Conservation (phyloP, 92 coral and sea anemone species). For the Scolanthus callimorphus region DNA sequence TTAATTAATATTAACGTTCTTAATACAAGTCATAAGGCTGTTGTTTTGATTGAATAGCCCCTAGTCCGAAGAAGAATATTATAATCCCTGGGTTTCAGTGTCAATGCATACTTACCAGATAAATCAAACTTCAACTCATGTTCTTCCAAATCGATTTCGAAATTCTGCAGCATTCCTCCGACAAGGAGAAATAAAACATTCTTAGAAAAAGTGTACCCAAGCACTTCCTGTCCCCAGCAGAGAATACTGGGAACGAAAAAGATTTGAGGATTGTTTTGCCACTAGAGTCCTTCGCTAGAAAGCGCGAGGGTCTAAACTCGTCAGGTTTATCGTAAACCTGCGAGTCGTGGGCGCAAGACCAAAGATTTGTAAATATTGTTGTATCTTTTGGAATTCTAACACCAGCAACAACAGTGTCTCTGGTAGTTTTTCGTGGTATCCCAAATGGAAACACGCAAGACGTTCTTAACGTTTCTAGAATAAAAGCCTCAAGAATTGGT, state of each 20-base stretch:
- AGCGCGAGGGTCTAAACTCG: slow-evolving; percentile 52
- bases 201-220: slow-evolving; percentile 42
- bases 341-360: slow-evolving; percentile 48
- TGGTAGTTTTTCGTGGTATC: slow-evolving; percentile 45
- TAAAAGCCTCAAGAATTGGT: slow-evolving; percentile 42
- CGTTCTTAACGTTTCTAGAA: slow-evolving; percentile 46
- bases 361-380: slow-evolving; percentile 40
- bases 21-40: too few species aligned
- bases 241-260: slow-evolving; percentile 34
- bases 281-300: slow-evolving; percentile 12
- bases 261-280: slow-evolving; percentile 2
- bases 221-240: slow-evolving; percentile 57
- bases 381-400: slow-evolving; percentile 50
- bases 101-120: slow-evolving; percentile 19
- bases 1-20: too few species aligned
- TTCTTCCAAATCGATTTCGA: slow-evolving; percentile 30
- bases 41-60: too few species aligned
- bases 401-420: slow-evolving; percentile 41
- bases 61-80: too few species aligned
- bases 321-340: slow-evolving; percentile 23
- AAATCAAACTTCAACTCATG: slow-evolving; percentile 2
- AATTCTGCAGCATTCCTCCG: slow-evolving; percentile 26
- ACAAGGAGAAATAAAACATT: slow-evolving; percentile 26
- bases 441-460: slow-evolving; percentile 43
- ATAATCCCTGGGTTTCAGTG: slow-evolving; percentile 28